phyloP scores from a whole-genome alignment of 2,113 vertebrate genomes.

The Hymenochirus boettgeri region DNA sequence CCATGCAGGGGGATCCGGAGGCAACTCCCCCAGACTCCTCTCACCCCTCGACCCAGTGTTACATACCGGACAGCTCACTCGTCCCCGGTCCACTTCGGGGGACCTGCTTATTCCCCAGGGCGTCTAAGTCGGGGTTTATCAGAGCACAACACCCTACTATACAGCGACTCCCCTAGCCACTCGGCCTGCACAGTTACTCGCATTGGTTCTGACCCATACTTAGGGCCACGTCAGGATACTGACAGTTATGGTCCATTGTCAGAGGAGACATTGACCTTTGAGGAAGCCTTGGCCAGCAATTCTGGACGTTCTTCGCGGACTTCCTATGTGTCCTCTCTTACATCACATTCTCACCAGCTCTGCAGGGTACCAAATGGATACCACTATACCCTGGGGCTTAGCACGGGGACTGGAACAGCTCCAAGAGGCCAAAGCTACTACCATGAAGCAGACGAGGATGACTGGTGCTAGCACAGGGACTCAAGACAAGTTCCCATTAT shows the following conservation, averaged over 20 bases:
- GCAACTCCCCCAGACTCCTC: conserved; percentile 89
- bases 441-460: conserved; percentile 76
- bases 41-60: conserved; percentile 84
- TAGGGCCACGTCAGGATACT: conserved; percentile 64
- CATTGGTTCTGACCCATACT: conserved; percentile 83
- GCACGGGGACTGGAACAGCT: conserved; percentile 57
- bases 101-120: conserved; percentile 70
- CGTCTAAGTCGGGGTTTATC: conserved; percentile 83
- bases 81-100: conserved; percentile 80
- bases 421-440: conserved; percentile 71
- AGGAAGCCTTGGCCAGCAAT: conserved; percentile 79
- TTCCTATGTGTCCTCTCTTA: conserved; percentile 71
- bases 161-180: conserved; percentile 61
- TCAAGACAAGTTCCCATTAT: conserved; percentile 30
- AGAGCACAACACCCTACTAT: conserved; percentile 80
- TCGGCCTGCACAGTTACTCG: conserved; percentile 66
- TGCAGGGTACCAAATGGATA: conserved; percentile 82
- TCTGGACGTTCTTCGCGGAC: conserved; percentile 75
- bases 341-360: conserved; percentile 74
- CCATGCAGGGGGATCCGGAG: conserved; percentile 82
- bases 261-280: conserved; percentile 79
- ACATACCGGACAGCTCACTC: conserved; percentile 92
- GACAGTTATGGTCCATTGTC: conserved; percentile 55
- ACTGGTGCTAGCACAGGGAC: conserved; percentile 88
- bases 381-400: conserved; percentile 75